Percentiles rank a stretch among this genome's conserved stretches.
Conservation (phyloP, 2,888 invertebrate genomes). For the Cheiracanthium punctorium region DNA sequence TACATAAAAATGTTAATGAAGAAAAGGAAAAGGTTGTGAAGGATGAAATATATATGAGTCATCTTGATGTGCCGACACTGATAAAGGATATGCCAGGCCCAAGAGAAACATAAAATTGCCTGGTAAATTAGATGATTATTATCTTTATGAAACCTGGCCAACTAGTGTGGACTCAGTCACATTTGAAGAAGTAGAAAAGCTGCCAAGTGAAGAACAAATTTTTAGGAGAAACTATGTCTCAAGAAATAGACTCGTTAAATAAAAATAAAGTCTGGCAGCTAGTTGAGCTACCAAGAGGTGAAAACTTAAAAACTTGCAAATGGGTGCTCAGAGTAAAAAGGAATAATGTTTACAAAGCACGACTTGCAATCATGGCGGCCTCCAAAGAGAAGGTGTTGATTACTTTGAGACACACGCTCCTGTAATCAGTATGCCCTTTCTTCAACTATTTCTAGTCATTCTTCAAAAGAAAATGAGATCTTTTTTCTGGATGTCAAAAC, state of each 20-base stretch:
- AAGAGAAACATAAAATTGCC: neutral
- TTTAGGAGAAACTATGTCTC: slow-evolving; percentile 5
- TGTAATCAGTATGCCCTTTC: neutral
- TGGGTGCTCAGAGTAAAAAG: neutral
- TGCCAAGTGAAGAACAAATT: neutral
- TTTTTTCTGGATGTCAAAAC: slow-evolving; percentile 9
- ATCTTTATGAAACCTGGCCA: neutral
- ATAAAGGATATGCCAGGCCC: neutral
- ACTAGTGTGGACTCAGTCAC: neutral
- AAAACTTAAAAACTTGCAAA: neutral
- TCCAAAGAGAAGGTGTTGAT: neutral
- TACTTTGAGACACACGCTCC: slow-evolving; percentile 15
- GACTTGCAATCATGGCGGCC: neutral
- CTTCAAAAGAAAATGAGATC: neutral
- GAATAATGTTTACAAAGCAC: slow-evolving; percentile 2
- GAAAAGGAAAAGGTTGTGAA: neutral
- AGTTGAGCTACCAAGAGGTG: neutral
- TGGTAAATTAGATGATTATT: slow-evolving; percentile 8
- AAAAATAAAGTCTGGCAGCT: slow-evolving; percentile 17
- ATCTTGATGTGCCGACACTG: neutral
- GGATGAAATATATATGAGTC: neutral
- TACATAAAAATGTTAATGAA: neutral
- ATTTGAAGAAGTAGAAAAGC: neutral
- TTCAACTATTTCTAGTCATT: neutral
- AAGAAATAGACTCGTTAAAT: slow-evolving; percentile 9